phyloP scores from a whole-genome alignment of 2,888 invertebrate species.

The Coleophora flavipennella region DNA sequence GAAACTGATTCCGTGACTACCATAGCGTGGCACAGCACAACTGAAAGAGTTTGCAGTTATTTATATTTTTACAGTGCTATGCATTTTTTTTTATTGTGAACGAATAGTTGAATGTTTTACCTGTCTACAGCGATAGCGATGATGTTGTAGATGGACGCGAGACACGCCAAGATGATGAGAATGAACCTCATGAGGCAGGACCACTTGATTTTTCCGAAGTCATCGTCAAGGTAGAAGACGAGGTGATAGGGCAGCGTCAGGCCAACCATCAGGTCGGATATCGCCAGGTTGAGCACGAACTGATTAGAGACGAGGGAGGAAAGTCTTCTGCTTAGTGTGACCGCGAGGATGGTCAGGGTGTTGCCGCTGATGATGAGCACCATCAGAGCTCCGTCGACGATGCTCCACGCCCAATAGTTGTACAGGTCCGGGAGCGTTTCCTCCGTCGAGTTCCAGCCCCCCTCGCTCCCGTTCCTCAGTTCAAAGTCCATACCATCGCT shows the following conservation, averaged over 20 bases:
- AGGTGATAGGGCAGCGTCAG: conserved; percentile 84
- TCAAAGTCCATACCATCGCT: conserved; percentile 69
- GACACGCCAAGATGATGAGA: conserved; percentile 81
- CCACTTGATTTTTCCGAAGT: conserved; percentile 73
- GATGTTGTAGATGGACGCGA: conserved; percentile 84
- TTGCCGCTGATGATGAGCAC: conserved; percentile 81
- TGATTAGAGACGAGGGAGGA: conserved; percentile 82
- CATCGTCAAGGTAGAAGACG: conserved; percentile 78
- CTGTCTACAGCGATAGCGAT: conserved; percentile 85
- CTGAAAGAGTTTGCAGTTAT: conserved; percentile 15
- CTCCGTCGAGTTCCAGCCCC: conserved; percentile 47
- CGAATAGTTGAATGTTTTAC: conserved; percentile 17
- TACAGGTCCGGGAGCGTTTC: conserved; percentile 42
- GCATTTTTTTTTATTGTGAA: too few relatives aligned
- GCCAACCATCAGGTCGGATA: conserved; percentile 85
- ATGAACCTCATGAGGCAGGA: conserved; percentile 82
- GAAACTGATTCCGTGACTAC: conserved; percentile 10
- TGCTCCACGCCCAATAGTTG: conserved; percentile 75
- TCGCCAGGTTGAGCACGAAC: conserved; percentile 84
- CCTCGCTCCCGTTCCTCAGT: conserved; percentile 51
- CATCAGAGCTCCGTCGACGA: conserved; percentile 77
- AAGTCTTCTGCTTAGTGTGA: conserved; percentile 78
- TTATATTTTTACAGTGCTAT: conserved; percentile 6
- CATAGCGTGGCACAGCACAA: conserved; percentile 19
- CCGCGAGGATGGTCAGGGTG: conserved; percentile 81